A percentile compares a stretch with the other conserved stretches of the same genome.
phyloP scores from a whole-genome alignment of 2,888 invertebrate genomes.

The Rhamnusium bicolor region DNA sequence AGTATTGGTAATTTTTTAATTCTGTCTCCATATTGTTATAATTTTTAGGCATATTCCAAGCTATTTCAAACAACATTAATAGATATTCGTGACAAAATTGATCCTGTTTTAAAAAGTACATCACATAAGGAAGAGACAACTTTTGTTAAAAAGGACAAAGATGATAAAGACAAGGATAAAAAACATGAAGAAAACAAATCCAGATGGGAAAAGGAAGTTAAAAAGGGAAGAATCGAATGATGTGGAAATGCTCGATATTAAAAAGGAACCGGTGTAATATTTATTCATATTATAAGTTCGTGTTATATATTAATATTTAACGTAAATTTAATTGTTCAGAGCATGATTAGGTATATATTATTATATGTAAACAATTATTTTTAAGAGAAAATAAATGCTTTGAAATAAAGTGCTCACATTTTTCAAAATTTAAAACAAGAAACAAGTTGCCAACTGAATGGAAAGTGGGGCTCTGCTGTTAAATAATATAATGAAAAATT shows the following conservation, averaged over 20 bases:
- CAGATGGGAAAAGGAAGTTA: conserved; percentile 62
- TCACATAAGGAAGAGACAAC: conserved; percentile 60
- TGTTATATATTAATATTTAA: background rate
- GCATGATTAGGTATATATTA: background rate
- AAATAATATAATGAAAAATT: too few relatives aligned
- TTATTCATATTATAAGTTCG: background rate
- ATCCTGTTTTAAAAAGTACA: conserved; percentile 72
- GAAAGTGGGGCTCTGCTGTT: too few relatives aligned
- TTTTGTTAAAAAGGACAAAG: conserved; percentile 50
- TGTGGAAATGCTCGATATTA: conserved; percentile 12
- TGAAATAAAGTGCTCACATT: background rate
- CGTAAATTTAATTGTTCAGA: conserved; percentile 9
- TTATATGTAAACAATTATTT: background rate
- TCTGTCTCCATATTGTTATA: background rate
- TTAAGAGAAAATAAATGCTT: background rate
- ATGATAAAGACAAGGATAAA: conserved; percentile 63
- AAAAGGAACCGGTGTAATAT: conserved; percentile 23
- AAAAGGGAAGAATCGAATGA: conserved; percentile 46
- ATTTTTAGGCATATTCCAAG: conserved; percentile 78
- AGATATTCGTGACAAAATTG: conserved; percentile 76
- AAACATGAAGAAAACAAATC: conserved; percentile 65
- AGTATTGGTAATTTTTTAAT: too few relatives aligned
- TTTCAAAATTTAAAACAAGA: background rate
- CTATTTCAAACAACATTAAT: conserved; percentile 79
- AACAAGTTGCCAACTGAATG: too few relatives aligned